Base-by-base conservation (phyloP, 2,888 invertebrate genomes). In the Antheraea assamensis region DNA sequence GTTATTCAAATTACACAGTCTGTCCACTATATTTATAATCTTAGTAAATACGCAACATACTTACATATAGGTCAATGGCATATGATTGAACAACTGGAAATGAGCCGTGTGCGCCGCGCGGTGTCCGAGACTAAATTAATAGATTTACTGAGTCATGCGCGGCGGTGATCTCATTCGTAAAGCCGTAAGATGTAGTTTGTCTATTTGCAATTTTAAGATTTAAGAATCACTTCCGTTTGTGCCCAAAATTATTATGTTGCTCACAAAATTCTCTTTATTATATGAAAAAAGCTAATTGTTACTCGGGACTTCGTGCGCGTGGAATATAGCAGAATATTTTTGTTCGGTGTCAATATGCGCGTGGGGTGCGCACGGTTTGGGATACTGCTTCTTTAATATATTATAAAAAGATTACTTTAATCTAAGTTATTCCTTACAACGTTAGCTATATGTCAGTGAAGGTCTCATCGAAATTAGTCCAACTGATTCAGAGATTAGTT, bases 1-100 rank as follows among this genome's bases (percentile, higher is more conserved):
- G 71, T 71, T 71, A 71, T 35, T 35, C 30, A 52, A 71, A 71
- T 55, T 52, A 71, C 35, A 68, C 35, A 68, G 35, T 13, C 68
- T 68, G 35, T 68, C 58, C 68, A 68, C 68, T 35, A n/a, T 68
- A 68, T 64, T 27, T 68, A 68, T 68, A 68, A 68, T 68, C 68
- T 68, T 68, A 73, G 71, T 35, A 49, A 73, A 66, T 71, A 64
- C 24, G 8, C 55, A 74, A 76, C 31, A 68, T 68, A 35, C 35
- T 21, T 76, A 75, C 74, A 87, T 83, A 88, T 91, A 82, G 92
- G 91, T 89, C 91, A 92, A 87, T 89, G 87, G 85, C 90, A 88
- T 83, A 83, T 83, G 70, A 68, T 68, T 77, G 80, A 85, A 85
- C 83, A 80, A 82, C 83, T 83, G 86, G 84, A 85, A 82, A 84